Evolutionary conservation across 2,888 invertebrate species (phyloP).

Genomic region (Hydriomena furcata): DNA sequence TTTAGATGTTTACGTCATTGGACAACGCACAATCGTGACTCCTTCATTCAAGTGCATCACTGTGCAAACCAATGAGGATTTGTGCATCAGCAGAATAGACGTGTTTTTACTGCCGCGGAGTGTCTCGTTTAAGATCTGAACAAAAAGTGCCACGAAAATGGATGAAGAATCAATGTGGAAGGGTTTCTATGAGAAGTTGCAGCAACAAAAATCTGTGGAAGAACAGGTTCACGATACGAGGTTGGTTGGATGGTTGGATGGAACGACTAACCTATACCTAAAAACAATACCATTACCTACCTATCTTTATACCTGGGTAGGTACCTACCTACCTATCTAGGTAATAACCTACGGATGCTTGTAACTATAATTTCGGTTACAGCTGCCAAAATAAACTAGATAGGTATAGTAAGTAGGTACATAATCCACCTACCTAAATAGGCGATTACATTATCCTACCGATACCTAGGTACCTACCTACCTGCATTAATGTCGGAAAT

Average conservation of each 20-base stretch:
- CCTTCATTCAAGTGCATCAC: conserved; percentile 64
- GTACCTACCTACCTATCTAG: too few relatives aligned
- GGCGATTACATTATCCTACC: too few relatives aligned
- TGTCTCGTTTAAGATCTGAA: conserved; percentile 8
- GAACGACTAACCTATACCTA: too few relatives aligned
- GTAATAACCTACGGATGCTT: too few relatives aligned
- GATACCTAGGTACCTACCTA: too few relatives aligned
- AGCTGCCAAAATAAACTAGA: too few relatives aligned
- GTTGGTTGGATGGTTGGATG: conserved; percentile 73
- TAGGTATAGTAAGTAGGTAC: too few relatives aligned
- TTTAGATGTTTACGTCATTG: conserved; percentile 70
- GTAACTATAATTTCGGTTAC: too few relatives aligned
- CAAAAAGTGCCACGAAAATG: conserved; percentile 52
- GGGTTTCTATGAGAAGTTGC: conserved; percentile 87
- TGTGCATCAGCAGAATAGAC: conserved; percentile 19
- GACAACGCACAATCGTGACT: conserved; percentile 58
- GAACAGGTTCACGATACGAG: conserved; percentile 87
- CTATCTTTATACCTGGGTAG: too few relatives aligned
- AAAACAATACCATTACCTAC: too few relatives aligned
- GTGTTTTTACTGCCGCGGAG: conserved; percentile 7
- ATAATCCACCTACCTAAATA: too few relatives aligned
- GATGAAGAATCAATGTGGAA: conserved; percentile 92
- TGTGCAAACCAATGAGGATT: conserved; percentile 45
- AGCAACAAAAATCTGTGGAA: conserved; percentile 84
- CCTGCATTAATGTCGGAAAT: too few relatives aligned